phyloP scores from a whole-genome alignment of 2,113 vertebrate species.

The Camarhynchus parvulus region DNA sequence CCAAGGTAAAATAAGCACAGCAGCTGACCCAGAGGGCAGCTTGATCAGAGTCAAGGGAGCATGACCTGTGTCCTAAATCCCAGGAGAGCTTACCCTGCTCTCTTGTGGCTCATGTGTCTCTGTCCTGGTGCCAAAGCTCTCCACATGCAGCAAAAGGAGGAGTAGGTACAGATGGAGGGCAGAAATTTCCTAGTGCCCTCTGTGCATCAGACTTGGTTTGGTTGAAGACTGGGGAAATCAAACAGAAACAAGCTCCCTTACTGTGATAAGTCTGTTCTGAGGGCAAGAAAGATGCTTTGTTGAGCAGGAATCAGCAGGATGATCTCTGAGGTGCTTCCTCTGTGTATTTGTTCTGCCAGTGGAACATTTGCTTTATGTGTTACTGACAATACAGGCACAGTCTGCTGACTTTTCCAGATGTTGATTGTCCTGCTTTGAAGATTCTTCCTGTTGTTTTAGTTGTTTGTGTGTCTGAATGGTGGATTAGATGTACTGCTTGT shows the following conservation, averaged over 20 bases:
- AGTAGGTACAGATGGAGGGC: rapidly evolving
- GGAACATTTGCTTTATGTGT: neutral
- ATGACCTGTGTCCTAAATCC: neutral
- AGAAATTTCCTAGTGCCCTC: neutral
- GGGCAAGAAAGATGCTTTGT: neutral
- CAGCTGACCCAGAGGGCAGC: neutral
- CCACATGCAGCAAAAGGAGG: neutral
- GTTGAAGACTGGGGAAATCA: neutral
- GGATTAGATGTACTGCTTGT: constrained; percentile 15
- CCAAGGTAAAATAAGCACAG: neutral
- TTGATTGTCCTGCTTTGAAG: constrained; percentile 44
- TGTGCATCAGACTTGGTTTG: neutral
- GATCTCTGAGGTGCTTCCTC: neutral
- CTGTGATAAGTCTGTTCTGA: neutral
- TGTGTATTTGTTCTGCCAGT: neutral
- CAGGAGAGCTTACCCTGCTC: neutral
- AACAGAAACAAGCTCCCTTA: neutral
- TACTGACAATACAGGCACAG: neutral
- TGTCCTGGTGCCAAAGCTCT: neutral
- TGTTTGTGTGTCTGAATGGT: constrained; percentile 31
- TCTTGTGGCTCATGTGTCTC: neutral
- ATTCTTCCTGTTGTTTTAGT: constrained; percentile 41
- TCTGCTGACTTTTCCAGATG: constrained; percentile 59
- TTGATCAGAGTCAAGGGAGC: neutral
- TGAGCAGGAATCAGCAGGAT: neutral